These are phyloP conservation scores for Lepidocyrtoides sp. DNA, from an alignment of 2,888 invertebrate species.

Conservation along the genomic window DNA sequence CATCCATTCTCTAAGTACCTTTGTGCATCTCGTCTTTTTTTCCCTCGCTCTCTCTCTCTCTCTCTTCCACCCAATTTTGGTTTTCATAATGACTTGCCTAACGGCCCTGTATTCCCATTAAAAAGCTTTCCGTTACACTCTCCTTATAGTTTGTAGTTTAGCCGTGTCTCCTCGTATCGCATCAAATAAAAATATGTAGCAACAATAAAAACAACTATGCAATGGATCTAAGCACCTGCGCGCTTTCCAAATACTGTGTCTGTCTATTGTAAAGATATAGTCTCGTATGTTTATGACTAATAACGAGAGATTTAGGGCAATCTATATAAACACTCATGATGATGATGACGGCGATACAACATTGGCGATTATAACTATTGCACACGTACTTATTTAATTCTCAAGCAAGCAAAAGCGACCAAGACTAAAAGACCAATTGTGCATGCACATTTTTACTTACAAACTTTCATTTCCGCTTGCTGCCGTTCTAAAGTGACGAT, in stretches of 20 bases:
- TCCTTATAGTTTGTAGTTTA: not conserved
- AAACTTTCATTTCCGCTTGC: not conserved
- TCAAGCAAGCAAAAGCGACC: slow-evolving; percentile 3
- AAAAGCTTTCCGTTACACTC: not conserved
- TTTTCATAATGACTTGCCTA: slow-evolving; percentile 45
- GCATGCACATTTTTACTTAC: not conserved
- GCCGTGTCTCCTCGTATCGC: not conserved
- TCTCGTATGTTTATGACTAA: not conserved
- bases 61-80: not conserved
- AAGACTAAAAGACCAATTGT: not conserved
- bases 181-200: not conserved
- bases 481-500: not conserved
- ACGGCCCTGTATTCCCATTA: slow-evolving; percentile 40
- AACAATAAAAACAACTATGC: slow-evolving; percentile 1
- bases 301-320: slow-evolving; percentile 1
- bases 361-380: slow-evolving; percentile 20
- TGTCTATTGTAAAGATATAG: not conserved
- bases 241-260: not conserved
- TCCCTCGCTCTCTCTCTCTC: not conserved
- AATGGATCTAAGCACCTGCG: slow-evolving; percentile 30
- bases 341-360: slow-evolving; percentile 14
- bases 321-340: slow-evolving; percentile 14
- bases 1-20: not conserved
- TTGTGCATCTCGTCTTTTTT: not conserved
- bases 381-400: not conserved